A percentile compares a stretch with the other conserved stretches of the same genome.
Evolutionary conservation across 1,140 invertebrate species (phyloP).

Genomic region (Oncopodura yosiiana): DNA sequence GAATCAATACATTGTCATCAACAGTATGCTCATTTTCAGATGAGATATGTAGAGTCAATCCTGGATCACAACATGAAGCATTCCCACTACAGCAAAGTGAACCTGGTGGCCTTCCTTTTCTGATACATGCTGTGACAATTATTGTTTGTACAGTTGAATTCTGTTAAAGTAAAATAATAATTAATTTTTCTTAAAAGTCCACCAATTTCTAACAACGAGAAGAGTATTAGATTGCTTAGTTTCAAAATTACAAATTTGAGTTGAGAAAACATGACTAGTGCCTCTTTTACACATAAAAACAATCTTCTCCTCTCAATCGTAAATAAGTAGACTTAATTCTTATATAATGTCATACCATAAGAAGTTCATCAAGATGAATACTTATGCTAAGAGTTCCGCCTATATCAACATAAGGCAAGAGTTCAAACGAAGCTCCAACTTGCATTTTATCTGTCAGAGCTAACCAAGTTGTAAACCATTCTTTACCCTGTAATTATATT

Average conservation of each 20-base stretch:
- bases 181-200: too few relatives aligned
- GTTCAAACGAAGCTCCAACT: conserved; percentile 44
- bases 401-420: conserved; percentile 47
- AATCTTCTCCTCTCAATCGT: too few relatives aligned
- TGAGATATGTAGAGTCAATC: conserved; percentile 47
- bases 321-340: background rate
- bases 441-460: conserved; percentile 41
- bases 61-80: conserved; percentile 46
- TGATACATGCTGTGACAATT: conserved; percentile 52
- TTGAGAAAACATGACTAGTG: too few relatives aligned
- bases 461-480: conserved; percentile 46
- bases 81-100: conserved; percentile 36
- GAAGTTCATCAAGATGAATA: conserved; percentile 40
- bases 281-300: too few relatives aligned
- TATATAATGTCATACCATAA: conserved; percentile 36
- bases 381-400: conserved; percentile 47
- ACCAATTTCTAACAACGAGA: too few relatives aligned
- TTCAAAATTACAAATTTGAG: background rate
- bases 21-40: conserved; percentile 38
- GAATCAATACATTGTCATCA: conserved; percentile 50
- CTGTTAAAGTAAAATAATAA: conserved; percentile 36
- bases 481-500: conserved; percentile 40
- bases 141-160: conserved; percentile 42
- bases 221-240: background rate
- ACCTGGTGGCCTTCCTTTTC: conserved; percentile 44